phyloP scores from a whole-genome alignment of 2,113 vertebrate genomes.

The Cheilinus undulatus region DNA sequence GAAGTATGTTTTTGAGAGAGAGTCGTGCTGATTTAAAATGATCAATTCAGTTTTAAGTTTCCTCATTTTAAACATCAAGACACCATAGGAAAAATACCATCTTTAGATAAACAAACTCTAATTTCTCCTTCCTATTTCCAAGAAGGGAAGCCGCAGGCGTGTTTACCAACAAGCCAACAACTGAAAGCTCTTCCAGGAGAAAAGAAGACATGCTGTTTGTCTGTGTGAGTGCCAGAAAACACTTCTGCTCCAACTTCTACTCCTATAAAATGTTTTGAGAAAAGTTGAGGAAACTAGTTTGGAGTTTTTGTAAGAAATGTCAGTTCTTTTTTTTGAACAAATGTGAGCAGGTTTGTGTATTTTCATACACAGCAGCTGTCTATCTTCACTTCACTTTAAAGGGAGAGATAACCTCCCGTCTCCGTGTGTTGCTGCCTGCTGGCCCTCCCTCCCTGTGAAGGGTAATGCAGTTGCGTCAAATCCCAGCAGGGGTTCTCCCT shows the following conservation, averaged over 20 bases:
- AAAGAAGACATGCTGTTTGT: constrained; percentile 20
- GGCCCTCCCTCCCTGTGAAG: constrained; percentile 37
- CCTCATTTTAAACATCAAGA: constrained; percentile 3
- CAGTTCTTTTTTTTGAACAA: neutral
- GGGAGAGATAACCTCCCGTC: constrained; percentile 35
- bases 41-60: neutral
- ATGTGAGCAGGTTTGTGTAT: neutral
- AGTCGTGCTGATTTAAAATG: neutral
- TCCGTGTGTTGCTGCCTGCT: constrained; percentile 40
- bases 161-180: constrained; percentile 42
- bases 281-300: neutral
- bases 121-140: constrained; percentile 8
- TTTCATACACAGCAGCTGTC: neutral
- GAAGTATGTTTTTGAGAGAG: neutral
- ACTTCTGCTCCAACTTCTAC: neutral
- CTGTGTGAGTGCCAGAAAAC: constrained; percentile 26
- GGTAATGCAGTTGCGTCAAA: constrained; percentile 46
- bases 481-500: constrained; percentile 48
- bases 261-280: neutral
- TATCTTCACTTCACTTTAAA: neutral
- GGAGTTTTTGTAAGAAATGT: neutral
- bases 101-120: neutral
- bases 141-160: constrained; percentile 33
- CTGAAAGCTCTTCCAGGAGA: neutral
- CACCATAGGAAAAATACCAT: neutral